Conservation (phyloP, 1,140 invertebrate genomes). For the Drosophila ironensis region DNA sequence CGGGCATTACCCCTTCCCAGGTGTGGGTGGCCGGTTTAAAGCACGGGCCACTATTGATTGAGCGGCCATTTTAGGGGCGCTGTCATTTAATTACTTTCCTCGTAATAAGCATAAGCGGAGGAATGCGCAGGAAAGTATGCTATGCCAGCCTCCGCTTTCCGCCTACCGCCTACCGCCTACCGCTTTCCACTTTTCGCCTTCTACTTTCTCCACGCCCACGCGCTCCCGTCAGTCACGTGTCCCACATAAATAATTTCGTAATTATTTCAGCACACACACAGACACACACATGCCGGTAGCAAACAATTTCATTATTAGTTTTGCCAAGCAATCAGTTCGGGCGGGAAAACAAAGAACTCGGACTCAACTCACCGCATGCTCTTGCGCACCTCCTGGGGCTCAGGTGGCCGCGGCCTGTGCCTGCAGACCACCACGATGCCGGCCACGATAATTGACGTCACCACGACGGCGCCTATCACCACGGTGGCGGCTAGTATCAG, state of each 20-base stretch:
- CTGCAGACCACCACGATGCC: constrained; percentile 81
- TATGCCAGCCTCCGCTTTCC: constrained; percentile 1
- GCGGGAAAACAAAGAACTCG: constrained; percentile 13
- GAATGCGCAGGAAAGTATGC: constrained; percentile 49
- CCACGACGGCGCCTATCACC: constrained; percentile 80
- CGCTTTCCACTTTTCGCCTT: no score
- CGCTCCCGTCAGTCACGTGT: constrained; percentile 56
- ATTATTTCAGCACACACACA: constrained; percentile 67
- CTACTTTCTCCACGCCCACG: neutral
- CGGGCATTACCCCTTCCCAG: constrained; percentile 4
- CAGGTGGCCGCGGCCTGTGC: constrained; percentile 81
- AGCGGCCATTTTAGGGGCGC: constrained; percentile 6
- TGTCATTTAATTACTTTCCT: constrained; percentile 53
- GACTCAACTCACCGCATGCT: constrained; percentile 76
- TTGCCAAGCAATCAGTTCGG: constrained; percentile 28
- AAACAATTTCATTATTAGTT: constrained; percentile 77
- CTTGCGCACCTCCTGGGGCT: constrained; percentile 81
- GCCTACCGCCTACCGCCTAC: no score
- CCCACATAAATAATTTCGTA: constrained; percentile 71
- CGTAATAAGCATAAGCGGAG: constrained; percentile 32
- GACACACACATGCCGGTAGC: constrained; percentile 11
- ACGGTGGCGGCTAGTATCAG: constrained; percentile 79
- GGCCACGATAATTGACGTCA: constrained; percentile 82
- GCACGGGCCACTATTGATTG: constrained; percentile 31
- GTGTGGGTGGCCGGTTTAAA: constrained; percentile 22